Evolutionary conservation across 2,797 vertebrate species (phyloP), one percentile per base, ranked within the genome.

Genomic region (Distichodus sexfasciatus): DNA sequence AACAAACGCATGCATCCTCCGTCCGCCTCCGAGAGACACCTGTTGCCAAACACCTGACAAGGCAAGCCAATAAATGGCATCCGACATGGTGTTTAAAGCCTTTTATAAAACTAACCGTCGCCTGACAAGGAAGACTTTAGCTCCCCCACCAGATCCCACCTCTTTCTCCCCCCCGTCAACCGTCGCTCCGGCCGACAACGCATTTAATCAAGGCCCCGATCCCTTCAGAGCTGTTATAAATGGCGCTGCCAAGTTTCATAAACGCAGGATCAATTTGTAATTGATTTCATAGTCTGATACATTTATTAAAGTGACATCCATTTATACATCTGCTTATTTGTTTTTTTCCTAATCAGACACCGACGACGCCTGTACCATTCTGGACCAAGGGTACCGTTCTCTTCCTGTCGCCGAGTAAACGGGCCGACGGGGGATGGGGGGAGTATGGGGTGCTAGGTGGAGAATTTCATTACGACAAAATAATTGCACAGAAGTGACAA

Each of bases 291-390:
- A 88, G 87, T 84, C 85, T 81, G 85, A 89, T 89, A 89, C 86
- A 90, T 91, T 90, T 89, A 89, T 91, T 90, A 90, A 89, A 88
- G 79, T 91, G 91, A 89, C 89, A 90, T 83, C 81, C 83, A 86
- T 87, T 89, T 87, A 87, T 86, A 86, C 83, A 85, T 80, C 40
- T 77, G 76, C 83, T 84, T 82, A 88, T 86, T 87, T 88, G 83
- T 82, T 85, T 78, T 79, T 76, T n/a, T n/a, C n/a, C n/a, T n/a
- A n/a, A n/a, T n/a, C n/a, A n/a, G n/a, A n/a, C n/a, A n/a, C n/a
- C n/a, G n/a, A n/a, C n/a, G n/a, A n/a, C n/a, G n/a, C n/a, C n/a
- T n/a, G n/a, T n/a, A n/a, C n/a, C n/a, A n/a, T n/a, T n/a, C n/a
- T n/a, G n/a, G n/a, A n/a, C n/a, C n/a, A n/a, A n/a, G n/a, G n/a